Evolutionary conservation across 2,113 vertebrate species (phyloP).

Genomic region (Brachirus orientalis): DNA sequence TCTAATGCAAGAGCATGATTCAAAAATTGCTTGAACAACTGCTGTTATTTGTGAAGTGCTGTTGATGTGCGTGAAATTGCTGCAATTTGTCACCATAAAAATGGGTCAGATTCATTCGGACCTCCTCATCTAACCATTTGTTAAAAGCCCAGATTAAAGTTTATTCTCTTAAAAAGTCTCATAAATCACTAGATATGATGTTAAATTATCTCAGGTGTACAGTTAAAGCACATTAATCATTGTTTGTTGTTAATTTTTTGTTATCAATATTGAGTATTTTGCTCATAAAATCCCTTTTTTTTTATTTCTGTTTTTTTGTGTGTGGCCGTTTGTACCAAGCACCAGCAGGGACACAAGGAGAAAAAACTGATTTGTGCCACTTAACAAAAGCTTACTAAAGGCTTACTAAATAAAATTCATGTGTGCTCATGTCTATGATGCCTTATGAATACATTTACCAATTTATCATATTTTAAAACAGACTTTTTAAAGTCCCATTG

Average conservation of each 20-base stretch:
- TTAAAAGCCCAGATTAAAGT: constrained; percentile 20
- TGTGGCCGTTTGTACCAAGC: too few species aligned
- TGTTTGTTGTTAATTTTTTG: not conserved
- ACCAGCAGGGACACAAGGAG: too few species aligned
- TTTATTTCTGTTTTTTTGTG: too few species aligned
- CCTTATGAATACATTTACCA: too few species aligned
- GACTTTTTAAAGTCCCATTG: too few species aligned
- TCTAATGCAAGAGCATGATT: constrained; percentile 22
- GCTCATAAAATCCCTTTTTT: not conserved
- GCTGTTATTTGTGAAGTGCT: constrained; percentile 4
- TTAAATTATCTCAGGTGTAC: not conserved
- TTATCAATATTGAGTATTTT: too few species aligned
- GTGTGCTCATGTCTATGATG: too few species aligned
- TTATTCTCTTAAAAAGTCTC: not conserved
- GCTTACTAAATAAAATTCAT: too few species aligned
- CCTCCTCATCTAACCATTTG: too few species aligned
- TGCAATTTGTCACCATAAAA: constrained; percentile 25
- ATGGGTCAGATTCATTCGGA: constrained; percentile 11
- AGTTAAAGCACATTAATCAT: not conserved
- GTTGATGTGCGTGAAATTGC: constrained; percentile 25
- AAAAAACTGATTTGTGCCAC: too few species aligned
- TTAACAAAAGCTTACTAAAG: too few species aligned
- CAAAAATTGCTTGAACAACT: constrained; percentile 10
- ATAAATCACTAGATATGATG: not conserved
- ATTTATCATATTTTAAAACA: too few species aligned